Base-by-base conservation (phyloP, 2,113 vertebrate species). In the Argyrosomus japonicus region DNA sequence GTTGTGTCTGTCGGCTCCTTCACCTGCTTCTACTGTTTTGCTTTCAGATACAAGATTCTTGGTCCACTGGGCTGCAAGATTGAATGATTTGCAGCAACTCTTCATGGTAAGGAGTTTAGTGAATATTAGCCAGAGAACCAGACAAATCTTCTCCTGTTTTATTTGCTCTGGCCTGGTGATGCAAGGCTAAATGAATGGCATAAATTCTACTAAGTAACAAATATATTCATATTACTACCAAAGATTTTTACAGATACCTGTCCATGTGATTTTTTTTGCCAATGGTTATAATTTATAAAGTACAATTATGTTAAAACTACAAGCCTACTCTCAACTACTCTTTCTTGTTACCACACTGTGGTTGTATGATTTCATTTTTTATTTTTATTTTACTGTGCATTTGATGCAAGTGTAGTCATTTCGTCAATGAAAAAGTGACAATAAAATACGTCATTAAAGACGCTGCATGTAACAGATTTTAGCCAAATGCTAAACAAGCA, bases 31-130 rank as follows among this genome's bases (percentile, higher is more conserved):
- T 91, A 89, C 79, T 93, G 92, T 91, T 96, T 96, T 83, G 81
- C 74, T 32, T 84, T 83, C 76, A 94, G 85, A 88, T 96, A 96
- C 72, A 95, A 96, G 79, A 21, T 90, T 27, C 40, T 94, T 12
- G 96, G 96, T 1, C 68, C 93, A 0, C 23, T 82, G 1, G 94
- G 79, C 10, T 96, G 96, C 87, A 95, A 96, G 91, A 82, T 95
- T 19, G 95, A 96, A 90, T 96, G 95, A 1, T 96, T 96, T 63
- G 6, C 83, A 1, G 93, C 95, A 71, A 91, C 94, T 5, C 1
- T 96, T 45, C 95, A 94, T 29, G 96, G 95, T 96, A 93, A 87
- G 89, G 3, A 64, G 47, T 32, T 60, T 12, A 18, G 32, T 6
- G 32, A 36, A 36, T 36, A 36, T 36, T 36, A 36, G 32, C 6